These are phyloP conservation scores for Cyprinodon tularosa DNA, from an alignment of 2,113 vertebrate genomes.

Conservation along the genomic window DNA sequence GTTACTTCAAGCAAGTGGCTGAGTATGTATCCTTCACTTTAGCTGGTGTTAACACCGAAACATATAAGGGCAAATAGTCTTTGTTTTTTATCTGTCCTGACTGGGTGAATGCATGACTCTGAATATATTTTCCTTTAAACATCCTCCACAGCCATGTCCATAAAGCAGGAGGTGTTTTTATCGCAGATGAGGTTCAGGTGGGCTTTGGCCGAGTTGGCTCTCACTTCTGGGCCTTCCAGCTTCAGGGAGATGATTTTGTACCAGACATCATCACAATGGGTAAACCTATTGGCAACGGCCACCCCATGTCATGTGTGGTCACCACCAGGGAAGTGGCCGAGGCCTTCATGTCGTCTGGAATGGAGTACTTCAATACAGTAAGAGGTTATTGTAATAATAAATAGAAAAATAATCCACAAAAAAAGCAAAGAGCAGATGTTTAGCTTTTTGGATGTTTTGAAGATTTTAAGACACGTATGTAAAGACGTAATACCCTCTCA, in stretches of 20 bases:
- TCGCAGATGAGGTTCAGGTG: slow-evolving; percentile 97
- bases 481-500: background rate
- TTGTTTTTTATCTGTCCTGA: background rate
- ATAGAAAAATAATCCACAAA: background rate
- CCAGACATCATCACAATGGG: slow-evolving; percentile 99
- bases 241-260: slow-evolving; percentile 90
- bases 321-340: slow-evolving; percentile 92
- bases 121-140: background rate
- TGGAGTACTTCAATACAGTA: slow-evolving; percentile 98
- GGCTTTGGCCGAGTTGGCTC: slow-evolving; percentile 93
- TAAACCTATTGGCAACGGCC: slow-evolving; percentile 97
- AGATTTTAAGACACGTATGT: background rate
- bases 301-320: slow-evolving; percentile 96
- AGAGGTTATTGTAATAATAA: slow-evolving; percentile 32
- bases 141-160: slow-evolving; percentile 82
- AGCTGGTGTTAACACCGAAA: background rate
- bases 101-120: background rate
- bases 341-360: slow-evolving; percentile 85
- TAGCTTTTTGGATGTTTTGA: background rate
- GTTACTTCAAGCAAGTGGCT: slow-evolving; percentile 98
- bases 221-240: slow-evolving; percentile 96
- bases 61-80: too few relatives aligned
- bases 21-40: slow-evolving; percentile 85
- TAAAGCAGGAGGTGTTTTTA: slow-evolving; percentile 87
- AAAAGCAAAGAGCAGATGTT: background rate